Percentiles rank a stretch among this genome's conserved stretches.
phyloP scores from a whole-genome alignment of 2,888 invertebrate species.

The Norana najaformis region DNA sequence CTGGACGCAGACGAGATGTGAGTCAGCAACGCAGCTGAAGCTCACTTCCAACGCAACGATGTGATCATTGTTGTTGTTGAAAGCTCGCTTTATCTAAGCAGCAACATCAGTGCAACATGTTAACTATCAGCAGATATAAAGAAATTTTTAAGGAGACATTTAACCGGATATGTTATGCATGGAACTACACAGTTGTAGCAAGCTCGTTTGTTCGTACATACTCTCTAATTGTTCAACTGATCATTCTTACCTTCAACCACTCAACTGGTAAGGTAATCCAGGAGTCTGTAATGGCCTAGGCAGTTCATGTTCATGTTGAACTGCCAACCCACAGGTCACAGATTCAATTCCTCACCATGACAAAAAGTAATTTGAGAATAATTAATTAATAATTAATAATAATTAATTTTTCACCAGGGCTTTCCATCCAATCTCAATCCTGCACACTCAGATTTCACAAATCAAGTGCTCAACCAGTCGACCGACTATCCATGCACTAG shows the following conservation, averaged over 20 bases:
- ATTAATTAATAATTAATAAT: too few relatives aligned
- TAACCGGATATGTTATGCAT: neutral
- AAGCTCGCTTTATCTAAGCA: conserved; percentile 72
- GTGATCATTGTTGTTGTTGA: conserved; percentile 77
- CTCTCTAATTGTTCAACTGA: neutral
- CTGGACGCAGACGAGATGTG: conserved; percentile 85
- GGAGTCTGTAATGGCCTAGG: too few relatives aligned
- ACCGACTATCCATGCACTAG: too few relatives aligned
- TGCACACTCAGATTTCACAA: too few relatives aligned
- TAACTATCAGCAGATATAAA: neutral
- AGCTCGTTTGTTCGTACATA: neutral
- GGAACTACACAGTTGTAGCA: neutral
- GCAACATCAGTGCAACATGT: neutral
- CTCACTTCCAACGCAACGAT: conserved; percentile 81
- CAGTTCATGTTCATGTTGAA: too few relatives aligned
- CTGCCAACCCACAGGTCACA: too few relatives aligned
- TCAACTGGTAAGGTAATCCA: neutral
- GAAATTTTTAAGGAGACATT: too few relatives aligned
- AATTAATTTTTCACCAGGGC: too few relatives aligned
- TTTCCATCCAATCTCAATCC: too few relatives aligned
- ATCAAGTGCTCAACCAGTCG: too few relatives aligned
- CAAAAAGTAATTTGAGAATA: too few relatives aligned
- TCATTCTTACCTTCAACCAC: neutral
- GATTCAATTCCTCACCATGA: too few relatives aligned
- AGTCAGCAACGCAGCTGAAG: conserved; percentile 78